Evolutionary conservation across 2,113 vertebrate genomes (phyloP).

Genomic region (Sitta europaea): DNA sequence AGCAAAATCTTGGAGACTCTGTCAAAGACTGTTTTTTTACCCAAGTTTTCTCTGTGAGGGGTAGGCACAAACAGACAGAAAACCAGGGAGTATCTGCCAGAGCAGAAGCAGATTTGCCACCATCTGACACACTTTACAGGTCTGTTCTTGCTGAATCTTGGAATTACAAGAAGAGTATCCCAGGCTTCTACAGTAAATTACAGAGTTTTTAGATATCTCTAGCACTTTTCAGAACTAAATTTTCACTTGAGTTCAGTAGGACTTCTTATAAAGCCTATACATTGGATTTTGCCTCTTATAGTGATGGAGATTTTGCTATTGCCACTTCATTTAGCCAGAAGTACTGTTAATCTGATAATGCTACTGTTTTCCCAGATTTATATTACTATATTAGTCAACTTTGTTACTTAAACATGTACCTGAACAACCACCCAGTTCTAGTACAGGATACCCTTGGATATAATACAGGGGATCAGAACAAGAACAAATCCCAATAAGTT

Average conservation of each 20-base stretch:
- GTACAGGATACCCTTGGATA: neutral
- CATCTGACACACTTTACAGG: too few relatives aligned
- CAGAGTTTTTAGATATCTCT: neutral
- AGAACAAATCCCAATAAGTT: neutral
- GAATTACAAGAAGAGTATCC: neutral
- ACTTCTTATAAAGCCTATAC: neutral
- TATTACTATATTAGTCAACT: neutral
- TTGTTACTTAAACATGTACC: neutral
- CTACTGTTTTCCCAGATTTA: neutral
- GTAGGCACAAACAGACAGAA: neutral
- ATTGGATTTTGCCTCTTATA: neutral
- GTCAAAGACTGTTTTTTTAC: fast-evolving
- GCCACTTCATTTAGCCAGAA: neutral
- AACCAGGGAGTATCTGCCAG: fast-evolving
- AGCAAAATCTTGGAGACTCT: too few relatives aligned
- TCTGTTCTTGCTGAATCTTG: neutral
- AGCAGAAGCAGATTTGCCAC: neutral
- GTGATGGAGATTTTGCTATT: neutral
- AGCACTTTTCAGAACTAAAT: neutral
- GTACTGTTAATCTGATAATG: neutral
- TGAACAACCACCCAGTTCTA: neutral
- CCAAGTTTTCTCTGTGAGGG: neutral
- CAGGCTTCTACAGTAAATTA: neutral
- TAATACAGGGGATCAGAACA: neutral
- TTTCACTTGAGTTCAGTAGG: neutral